Conservation (phyloP, 1,140 invertebrate genomes). For the Riptortus pedestris region DNA sequence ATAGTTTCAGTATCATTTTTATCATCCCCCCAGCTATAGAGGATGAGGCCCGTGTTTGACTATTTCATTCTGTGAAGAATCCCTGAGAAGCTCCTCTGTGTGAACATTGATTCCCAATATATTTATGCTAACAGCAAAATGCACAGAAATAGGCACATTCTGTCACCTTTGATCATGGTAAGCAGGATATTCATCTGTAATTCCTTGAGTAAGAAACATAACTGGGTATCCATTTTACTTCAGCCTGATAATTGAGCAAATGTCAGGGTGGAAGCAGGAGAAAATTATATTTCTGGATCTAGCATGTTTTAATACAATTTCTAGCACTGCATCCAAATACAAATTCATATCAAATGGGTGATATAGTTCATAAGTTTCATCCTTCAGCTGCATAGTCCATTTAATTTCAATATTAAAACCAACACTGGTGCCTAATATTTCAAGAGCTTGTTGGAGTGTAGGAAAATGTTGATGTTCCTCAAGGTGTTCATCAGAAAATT, state of each 20-base stretch:
- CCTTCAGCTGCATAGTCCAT: no score
- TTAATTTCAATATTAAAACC: no score
- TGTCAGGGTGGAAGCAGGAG: no score
- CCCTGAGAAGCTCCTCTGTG: slow-evolving; percentile 77
- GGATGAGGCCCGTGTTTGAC: slow-evolving; percentile 69
- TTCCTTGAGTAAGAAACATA: slow-evolving; percentile 81
- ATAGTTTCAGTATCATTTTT: slow-evolving; percentile 84
- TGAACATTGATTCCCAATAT: slow-evolving; percentile 80
- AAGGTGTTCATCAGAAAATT: slow-evolving; percentile 64
- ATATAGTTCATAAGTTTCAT: no score
- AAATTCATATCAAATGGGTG: slow-evolving; percentile 83
- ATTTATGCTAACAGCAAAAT: slow-evolving; percentile 65
- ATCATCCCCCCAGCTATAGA: slow-evolving; percentile 95
- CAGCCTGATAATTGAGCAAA: no score
- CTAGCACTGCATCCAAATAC: slow-evolving; percentile 81
- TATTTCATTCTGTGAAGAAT: slow-evolving; percentile 60
- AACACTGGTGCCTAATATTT: slow-evolving; percentile 65
- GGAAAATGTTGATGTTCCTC: slow-evolving; percentile 93
- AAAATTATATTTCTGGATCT: no score
- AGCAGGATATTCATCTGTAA: slow-evolving; percentile 64
- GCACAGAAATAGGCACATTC: slow-evolving; percentile 66
- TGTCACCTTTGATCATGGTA: slow-evolving; percentile 76
- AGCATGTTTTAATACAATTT: no score
- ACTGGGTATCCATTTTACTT: slow-evolving; percentile 95
- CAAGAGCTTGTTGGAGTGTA: slow-evolving; percentile 67